Evolutionary conservation across 2,797 vertebrate species (phyloP), one percentile per base, ranked within the genome.

Genomic region (Hippoglossus hippoglossus): DNA sequence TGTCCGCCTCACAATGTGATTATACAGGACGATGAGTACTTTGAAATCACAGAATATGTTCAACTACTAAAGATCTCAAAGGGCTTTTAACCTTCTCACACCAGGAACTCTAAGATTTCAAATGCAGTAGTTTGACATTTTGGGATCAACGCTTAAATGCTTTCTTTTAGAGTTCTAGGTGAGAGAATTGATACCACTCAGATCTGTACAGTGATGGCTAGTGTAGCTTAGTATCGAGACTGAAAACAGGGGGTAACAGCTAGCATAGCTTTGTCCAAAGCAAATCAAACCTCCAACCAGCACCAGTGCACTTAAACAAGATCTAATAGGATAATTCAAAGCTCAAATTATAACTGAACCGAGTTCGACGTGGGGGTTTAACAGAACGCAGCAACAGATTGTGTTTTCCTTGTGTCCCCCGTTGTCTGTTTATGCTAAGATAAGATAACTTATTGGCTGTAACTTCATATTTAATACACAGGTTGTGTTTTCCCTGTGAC

Each of bases 1-100:
- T n/a, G 58, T 76, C 67, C 72, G 67, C 72, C 60, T 63, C 66
- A 34, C 39, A 12, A 57, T 11, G 18, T 39, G 56, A 55, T 73
- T 19, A 56, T 63, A 54, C 21, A 25, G 49, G 39, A 64, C 56
- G 36, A 55, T 46, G 52, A 50, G 34, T 62, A 74, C 59, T 70
- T 64, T 25, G 1, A 46, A 51, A 63, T 78, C 21, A 67, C 24
- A 34, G 25, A 69, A n/a, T 67, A 44, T 39, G 56, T 73, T 50
- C 1, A 68, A 58, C 57, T 49, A 63, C 60, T 46, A 19, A 18
- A 28, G 31, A 60, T 63, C 34, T 54, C 22, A 22, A 44, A 71
- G 28, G 31, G 41, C 34, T 51, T 73, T 73, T 65, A 36, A 63
- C 12, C 31, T 39, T 55, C 39, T 36, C n/a, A 46, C 34, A 44